Percentiles rank a stretch among this genome's conserved stretches.
Evolutionary conservation across 2,888 invertebrate genomes (phyloP).

Genomic region (Acanthoscelides obtectus): DNA sequence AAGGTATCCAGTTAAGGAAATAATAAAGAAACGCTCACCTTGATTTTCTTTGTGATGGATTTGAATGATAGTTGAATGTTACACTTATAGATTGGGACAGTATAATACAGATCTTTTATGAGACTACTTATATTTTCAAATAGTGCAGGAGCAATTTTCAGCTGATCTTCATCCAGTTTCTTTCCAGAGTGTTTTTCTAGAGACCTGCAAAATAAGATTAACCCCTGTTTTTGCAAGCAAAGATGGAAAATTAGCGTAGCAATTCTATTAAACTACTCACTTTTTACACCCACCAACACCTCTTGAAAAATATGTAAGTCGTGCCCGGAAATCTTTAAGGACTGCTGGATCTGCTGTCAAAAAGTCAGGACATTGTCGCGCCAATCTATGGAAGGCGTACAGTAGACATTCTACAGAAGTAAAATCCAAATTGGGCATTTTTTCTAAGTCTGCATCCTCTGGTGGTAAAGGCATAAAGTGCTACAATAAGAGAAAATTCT

Average conservation of each 20-base stretch:
- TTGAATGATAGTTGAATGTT: conserved; percentile 75
- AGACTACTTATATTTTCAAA: conserved; percentile 89
- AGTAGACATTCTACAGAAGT: conserved; percentile 91
- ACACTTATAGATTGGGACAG: conserved; percentile 89
- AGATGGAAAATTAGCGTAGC: not conserved
- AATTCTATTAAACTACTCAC: no score
- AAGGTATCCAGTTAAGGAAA: conserved; percentile 9
- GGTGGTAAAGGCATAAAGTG: conserved; percentile 87
- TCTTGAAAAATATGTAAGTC: conserved; percentile 88
- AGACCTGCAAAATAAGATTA: conserved; percentile 22
- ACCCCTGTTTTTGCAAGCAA: not conserved
- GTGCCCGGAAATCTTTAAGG: conserved; percentile 79
- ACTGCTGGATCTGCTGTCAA: conserved; percentile 66
- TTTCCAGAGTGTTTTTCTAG: conserved; percentile 25
- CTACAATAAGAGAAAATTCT: conserved; percentile 46
- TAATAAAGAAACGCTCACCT: conserved; percentile 39
- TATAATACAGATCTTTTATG: conserved; percentile 91
- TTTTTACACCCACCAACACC: conserved; percentile 66
- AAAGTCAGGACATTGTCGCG: conserved; percentile 73
- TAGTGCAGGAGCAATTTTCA: conserved; percentile 78
- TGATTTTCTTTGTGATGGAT: conserved; percentile 47
- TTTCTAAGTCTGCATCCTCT: conserved; percentile 56
- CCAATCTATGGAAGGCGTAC: conserved; percentile 71
- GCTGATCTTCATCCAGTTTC: conserved; percentile 61
- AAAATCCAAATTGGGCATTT: conserved; percentile 84